Evolutionary conservation across 2,888 invertebrate species (phyloP), one percentile per base, ranked within the genome.

Genomic region (Drosophila melanocephala): DNA sequence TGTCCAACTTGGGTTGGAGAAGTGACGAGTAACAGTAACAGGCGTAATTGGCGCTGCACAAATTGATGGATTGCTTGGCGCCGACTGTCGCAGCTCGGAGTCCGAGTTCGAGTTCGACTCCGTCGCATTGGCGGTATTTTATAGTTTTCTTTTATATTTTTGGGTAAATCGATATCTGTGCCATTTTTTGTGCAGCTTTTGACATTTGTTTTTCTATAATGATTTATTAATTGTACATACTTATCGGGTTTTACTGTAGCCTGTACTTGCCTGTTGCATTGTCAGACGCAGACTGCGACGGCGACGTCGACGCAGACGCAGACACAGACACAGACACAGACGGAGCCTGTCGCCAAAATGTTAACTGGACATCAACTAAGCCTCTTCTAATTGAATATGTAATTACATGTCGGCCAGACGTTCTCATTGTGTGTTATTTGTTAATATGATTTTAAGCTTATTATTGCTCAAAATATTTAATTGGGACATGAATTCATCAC

Each of bases 21-120:
- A 79, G 77, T 88, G 87, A 85, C 84, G 84, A 91, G 85, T 90
- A 87, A 77, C 79, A 71, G 86, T 91, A 88, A 91, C 90, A 87
- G 86, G 80, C 86, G 83, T 87, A 91, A 90, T 91, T 91, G 91
- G 85, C 84, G 84, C 82, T 84, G 78, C 83, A 84, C 78, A 92
- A 92, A 92, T 92, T 92, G 92, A 92, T 92, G 92, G 92, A 92
- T 92, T 92, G 83, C 79, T 80, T 89, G 92, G 92, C 92, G 92
- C 92, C 92, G 89, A 81, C 77, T 88, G 79, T 87, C 85, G 85
- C 82, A 79, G 87, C 75, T 74, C 69, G 59, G 69, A 76, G 73
- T 76, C 66, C 62, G 19, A 52, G 32, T 53, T 22, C 33, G 65
- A 50, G 26, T 64, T 10, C 30, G 33, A 63, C 64, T 70, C 57